These are phyloP conservation scores for Micronisus gabar DNA, from an alignment of 2,113 vertebrate genomes.

Conservation along the genomic window DNA sequence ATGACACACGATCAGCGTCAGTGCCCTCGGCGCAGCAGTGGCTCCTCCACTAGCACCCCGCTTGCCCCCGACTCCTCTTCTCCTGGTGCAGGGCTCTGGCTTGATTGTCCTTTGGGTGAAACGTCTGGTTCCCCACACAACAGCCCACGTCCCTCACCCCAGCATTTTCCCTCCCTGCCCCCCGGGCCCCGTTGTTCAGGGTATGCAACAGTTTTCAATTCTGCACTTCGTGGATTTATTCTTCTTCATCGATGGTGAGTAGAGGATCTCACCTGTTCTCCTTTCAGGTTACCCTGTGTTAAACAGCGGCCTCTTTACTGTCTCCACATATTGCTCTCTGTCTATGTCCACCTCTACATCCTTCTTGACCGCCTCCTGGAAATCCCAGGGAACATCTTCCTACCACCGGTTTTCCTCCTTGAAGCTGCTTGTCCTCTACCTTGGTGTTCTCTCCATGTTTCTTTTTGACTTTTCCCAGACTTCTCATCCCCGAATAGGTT, in stretches of 20 bases:
- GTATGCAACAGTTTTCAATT: background rate
- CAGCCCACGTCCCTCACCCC: background rate
- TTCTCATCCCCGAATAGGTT: background rate
- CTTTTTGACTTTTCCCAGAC: background rate
- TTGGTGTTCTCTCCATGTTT: background rate
- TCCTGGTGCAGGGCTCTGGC: background rate
- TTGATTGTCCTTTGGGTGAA: background rate
- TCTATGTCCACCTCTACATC: background rate
- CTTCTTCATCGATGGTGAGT: background rate
- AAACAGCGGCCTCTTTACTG: background rate
- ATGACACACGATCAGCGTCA: background rate
- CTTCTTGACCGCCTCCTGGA: background rate
- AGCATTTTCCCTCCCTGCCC: rapidly evolving
- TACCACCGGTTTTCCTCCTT: background rate
- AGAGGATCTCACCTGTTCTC: background rate
- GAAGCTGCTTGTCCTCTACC: background rate
- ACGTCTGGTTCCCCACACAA: rapidly evolving
- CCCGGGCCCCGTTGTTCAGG: background rate
- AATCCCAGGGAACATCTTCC: background rate
- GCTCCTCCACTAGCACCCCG: too few species aligned
- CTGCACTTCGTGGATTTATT: background rate
- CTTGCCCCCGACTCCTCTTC: background rate
- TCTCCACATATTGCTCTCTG: background rate
- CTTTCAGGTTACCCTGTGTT: background rate
- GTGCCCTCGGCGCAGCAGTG: background rate